Conservation (phyloP, 2,888 invertebrate species). For the Chromoteleia sp. region DNA sequence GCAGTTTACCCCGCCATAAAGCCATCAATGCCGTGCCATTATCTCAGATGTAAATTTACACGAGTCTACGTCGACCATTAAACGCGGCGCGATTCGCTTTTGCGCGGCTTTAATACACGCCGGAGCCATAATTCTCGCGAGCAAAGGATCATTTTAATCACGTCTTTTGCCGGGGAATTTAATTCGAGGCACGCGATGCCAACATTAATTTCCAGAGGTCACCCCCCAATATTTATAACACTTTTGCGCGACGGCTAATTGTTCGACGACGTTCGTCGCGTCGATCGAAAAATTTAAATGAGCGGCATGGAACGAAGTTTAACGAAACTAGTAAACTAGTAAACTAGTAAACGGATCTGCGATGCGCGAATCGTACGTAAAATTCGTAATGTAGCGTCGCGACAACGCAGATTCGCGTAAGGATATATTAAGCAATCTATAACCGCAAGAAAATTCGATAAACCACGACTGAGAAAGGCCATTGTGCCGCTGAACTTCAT, state of each 20-base stretch:
- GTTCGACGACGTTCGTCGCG: slow-evolving; percentile 8
- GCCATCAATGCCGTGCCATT: slow-evolving; percentile 21
- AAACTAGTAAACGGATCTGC: slow-evolving; percentile 1
- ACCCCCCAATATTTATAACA: slow-evolving; percentile 30
- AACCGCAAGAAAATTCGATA: slow-evolving; percentile 76
- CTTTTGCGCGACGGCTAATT: slow-evolving; percentile 5
- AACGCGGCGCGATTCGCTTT: slow-evolving; percentile 21
- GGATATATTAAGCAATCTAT: slow-evolving; percentile 77
- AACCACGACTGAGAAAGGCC: slow-evolving; percentile 74
- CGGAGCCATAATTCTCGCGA: slow-evolving; percentile 27
- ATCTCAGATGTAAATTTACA: slow-evolving; percentile 34
- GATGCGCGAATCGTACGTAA: slow-evolving; percentile 32
- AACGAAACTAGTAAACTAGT: too few species aligned
- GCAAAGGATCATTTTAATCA: slow-evolving; percentile 38
- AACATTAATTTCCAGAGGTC: slow-evolving; percentile 25
- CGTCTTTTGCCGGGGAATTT: slow-evolving; percentile 31
- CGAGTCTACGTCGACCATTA: slow-evolving; percentile 14
- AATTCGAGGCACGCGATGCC: slow-evolving; percentile 40
- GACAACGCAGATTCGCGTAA: slow-evolving; percentile 68
- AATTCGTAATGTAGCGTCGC: slow-evolving; percentile 52
- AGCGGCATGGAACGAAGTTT: slow-evolving; percentile 29
- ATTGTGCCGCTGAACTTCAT: slow-evolving; percentile 81
- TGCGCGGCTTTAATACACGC: slow-evolving; percentile 25
- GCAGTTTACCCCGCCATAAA: slow-evolving; percentile 7
- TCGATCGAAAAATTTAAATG: slow-evolving; percentile 38